Evolutionary conservation across 1,140 invertebrate genomes (phyloP), one percentile per base, ranked within the genome.

Genomic region (Spodoptera litura): DNA sequence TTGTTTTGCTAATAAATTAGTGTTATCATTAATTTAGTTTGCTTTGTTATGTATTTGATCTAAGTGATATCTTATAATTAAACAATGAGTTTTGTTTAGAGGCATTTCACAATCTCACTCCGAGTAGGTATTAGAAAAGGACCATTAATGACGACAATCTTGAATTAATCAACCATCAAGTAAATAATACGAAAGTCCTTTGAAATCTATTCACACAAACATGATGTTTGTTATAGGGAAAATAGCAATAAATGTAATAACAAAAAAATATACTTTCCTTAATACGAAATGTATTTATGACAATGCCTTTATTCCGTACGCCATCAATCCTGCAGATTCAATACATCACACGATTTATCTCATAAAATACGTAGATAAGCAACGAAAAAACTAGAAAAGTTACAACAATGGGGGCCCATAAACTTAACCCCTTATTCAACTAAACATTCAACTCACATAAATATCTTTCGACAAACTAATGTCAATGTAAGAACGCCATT

Each of bases 391-490:
- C 73, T 75, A 80, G 78, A 78, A 82, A 90, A 91, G 83, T 85
- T 87, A 88, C 83, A 83, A 93, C 90, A 94, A 93, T 90, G 51
- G 74, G 61, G 83, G 83, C 79, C 62, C 84, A 85, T 89, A 92
- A 92, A 91, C 85, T 94, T 90, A 92, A 92, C 90, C 87, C 92
- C 91, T 91, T 92, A 89, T 91, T 88, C 88, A 89, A 92, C 88
- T 88, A 88, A 87, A 93, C 86, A 93, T 89, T 87, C 87, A 91
- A 93, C 86, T 91, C 90, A 80, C 93, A 94, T 94, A 94, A 93
- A 94, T 94, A 89, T 91, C 89, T 89, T 93, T 91, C 88, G 90
- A 91, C 89, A 92, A 94, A 94, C 92, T 94, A 94, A 94, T 94
- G 93, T 93, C 91, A 94, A 93, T 93, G 88, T 94, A 92, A 92